Conservation (phyloP, 2,888 invertebrate genomes). For the Temnothorax unifasciatus region DNA sequence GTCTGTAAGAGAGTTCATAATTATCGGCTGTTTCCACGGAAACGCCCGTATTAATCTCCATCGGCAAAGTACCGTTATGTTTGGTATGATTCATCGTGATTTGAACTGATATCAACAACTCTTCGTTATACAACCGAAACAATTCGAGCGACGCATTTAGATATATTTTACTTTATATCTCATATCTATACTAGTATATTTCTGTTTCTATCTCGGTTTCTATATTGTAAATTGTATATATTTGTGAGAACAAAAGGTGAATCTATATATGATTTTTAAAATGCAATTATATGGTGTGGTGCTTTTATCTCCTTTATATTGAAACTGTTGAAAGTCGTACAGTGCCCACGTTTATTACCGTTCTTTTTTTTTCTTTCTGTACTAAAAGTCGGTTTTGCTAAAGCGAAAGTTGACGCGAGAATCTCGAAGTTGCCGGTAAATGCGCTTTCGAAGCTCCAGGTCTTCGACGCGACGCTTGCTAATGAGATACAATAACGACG, state of each 20-base stretch:
- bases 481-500: slow-evolving; percentile 21
- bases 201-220: slow-evolving; percentile 14
- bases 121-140: not conserved
- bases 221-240: slow-evolving; percentile 3
- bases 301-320: not conserved
- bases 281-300: not conserved
- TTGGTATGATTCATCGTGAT: slow-evolving; percentile 23
- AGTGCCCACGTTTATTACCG: not conserved
- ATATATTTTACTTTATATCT: slow-evolving; percentile 5
- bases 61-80: slow-evolving; percentile 14
- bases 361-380: not conserved
- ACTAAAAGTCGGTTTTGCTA: not conserved
- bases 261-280: not conserved
- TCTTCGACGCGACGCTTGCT: not conserved
- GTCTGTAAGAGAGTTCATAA: slow-evolving; percentile 5
- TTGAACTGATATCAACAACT: not conserved
- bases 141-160: not conserved
- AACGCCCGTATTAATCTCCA: slow-evolving; percentile 31
- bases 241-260: not conserved
- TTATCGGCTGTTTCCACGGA: slow-evolving; percentile 21
- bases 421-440: not conserved
- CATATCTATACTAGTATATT: not conserved
- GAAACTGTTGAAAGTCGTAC: not conserved
- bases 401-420: not conserved
- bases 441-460: slow-evolving; percentile 13